phyloP scores from a whole-genome alignment of 2,113 vertebrate species.

The Numenius arquata region DNA sequence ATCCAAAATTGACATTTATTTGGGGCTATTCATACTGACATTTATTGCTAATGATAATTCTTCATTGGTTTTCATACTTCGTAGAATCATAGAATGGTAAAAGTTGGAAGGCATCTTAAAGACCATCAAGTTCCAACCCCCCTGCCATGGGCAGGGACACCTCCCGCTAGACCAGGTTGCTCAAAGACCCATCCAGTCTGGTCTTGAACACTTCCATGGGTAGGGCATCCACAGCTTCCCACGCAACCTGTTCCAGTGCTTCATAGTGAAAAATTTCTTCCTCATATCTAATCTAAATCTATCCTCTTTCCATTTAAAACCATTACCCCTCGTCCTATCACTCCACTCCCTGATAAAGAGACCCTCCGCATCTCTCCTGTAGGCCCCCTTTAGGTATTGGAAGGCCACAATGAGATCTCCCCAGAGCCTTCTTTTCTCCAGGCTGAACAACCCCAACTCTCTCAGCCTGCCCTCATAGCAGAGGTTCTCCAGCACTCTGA shows the following conservation, averaged over 20 bases:
- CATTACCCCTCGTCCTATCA: background rate
- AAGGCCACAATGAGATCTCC: background rate
- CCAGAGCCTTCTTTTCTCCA: background rate
- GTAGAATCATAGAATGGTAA: background rate
- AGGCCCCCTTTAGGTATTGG: background rate
- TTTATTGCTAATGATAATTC: background rate
- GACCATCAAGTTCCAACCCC: background rate
- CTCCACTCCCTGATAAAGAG: background rate
- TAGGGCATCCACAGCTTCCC: background rate
- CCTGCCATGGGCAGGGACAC: background rate
- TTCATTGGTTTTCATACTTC: background rate
- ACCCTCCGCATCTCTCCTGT: background rate
- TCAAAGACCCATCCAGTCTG: background rate
- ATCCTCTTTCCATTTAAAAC: background rate
- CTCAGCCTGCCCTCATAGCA: background rate
- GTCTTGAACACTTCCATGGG: background rate
- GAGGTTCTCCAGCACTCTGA: background rate
- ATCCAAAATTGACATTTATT: background rate
- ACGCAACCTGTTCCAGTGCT: background rate
- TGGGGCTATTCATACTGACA: background rate
- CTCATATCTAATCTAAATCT: background rate
- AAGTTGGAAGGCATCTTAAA: background rate
- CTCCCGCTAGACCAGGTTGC: background rate
- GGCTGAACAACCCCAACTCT: background rate
- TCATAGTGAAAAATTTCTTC: background rate